These are phyloP conservation scores for Diploscapter pachys DNA, from an alignment of 1,140 invertebrate genomes.

Conservation along the genomic window DNA sequence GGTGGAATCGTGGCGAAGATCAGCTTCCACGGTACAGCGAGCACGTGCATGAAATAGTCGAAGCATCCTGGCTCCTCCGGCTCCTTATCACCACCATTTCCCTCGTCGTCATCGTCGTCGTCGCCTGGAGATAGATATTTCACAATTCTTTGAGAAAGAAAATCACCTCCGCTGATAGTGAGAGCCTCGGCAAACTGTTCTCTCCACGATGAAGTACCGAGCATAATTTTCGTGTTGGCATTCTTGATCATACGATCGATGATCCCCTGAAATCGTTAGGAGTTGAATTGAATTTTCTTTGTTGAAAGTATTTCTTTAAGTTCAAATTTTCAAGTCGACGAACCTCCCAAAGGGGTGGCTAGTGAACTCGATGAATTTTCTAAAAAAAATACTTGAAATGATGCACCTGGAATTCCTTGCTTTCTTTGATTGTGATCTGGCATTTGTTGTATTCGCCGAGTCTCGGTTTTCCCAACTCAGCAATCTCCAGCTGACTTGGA, in stretches of 20 bases:
- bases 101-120: constrained; percentile 59
- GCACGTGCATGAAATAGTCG: constrained; percentile 91
- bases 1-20: constrained; percentile 95
- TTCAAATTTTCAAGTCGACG: no score
- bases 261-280: constrained; percentile 71
- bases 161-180: constrained; percentile 78
- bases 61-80: constrained; percentile 70
- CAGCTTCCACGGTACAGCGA: constrained; percentile 96
- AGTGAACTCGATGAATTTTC: no score
- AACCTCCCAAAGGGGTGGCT: no score
- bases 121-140: constrained; percentile 41
- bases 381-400: background rate
- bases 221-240: constrained; percentile 84
- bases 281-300: no score
- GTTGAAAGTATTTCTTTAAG: no score
- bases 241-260: constrained; percentile 95
- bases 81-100: constrained; percentile 33
- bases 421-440: constrained; percentile 87
- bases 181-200: constrained; percentile 95
- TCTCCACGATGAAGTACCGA: constrained; percentile 94
- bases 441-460: constrained; percentile 78
- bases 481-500: constrained; percentile 75
- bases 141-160: constrained; percentile 7
- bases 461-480: constrained; percentile 81
- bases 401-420: constrained; percentile 90